Base-by-base conservation (phyloP, 2,888 invertebrate species). In the Xanthorhoe spadicearia region DNA sequence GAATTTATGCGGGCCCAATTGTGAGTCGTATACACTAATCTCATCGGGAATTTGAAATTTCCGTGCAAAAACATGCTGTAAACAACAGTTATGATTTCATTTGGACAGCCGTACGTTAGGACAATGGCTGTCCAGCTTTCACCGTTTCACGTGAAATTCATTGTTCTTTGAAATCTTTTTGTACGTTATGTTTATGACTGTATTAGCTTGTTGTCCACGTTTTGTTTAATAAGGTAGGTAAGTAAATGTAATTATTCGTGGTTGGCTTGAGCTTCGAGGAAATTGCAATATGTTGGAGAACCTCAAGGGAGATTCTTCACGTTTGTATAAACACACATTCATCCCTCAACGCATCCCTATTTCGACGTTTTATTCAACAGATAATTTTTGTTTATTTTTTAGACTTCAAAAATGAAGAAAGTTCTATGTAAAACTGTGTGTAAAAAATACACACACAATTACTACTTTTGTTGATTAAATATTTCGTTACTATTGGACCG, bases 1-100 rank as follows among this genome's bases (percentile, higher is more conserved):
- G 86, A 88, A 89, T 90, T 90, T 89, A 90, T 86, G 86, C 81
- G 82, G 83, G 82, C 76, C 77, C 82, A 80, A 86, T 87, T 80
- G 83, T 77, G 69, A 77, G 74, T 73, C 71, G 72, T 56, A 18
- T 46, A 60, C 74, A 78, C 77, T 83, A 83, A 88, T 84, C 81
- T 82, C 76, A 79, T 77, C 75, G 78, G 75, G 75, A 77, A 77
- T 63, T 78, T 77, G 72, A 66, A 72, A 82, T 81, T 78, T 79
- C 64, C 67, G 66, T 61, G 75, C 77, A 76, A 78, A 81, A 78
- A 78, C 79, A 77, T 74, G 76, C 65, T 60, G 55, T 66, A 66
- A 68, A 73, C 72, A 69, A 75, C 68, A 72, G 72, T 73, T 73
- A 60, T 72, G 77, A 75, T 81, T 78, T 73, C 68, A 76, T 80